Evolutionary conservation across 2,797 vertebrate genomes (phyloP).

Genomic region (Lacerta bilineata): DNA sequence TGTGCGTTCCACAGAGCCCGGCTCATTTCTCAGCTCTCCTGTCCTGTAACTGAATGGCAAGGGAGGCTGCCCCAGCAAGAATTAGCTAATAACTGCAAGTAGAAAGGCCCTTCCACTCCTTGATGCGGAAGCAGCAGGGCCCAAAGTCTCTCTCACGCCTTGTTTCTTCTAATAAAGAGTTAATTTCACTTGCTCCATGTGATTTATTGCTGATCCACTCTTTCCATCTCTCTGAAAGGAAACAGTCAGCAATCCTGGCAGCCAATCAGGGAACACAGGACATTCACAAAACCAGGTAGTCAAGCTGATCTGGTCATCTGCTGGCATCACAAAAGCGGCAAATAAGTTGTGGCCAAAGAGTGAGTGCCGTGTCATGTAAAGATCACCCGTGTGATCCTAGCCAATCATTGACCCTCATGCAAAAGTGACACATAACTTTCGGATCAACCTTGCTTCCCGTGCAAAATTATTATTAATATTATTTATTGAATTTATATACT

Average conservation of each 20-base stretch:
- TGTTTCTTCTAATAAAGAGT: no score
- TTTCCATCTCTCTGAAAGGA: not conserved
- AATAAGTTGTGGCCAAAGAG: not conserved
- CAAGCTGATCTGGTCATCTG: no score
- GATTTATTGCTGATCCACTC: accelerated
- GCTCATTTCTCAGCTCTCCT: not conserved
- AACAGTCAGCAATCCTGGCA: not conserved
- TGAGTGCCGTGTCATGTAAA: not conserved
- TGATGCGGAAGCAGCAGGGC: not conserved
- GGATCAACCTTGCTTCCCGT: not conserved
- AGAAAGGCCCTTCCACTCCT: not conserved
- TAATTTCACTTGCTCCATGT: no score
- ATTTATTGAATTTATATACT: no score
- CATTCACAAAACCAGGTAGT: not conserved
- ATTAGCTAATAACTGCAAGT: not conserved
- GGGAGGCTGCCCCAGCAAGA: not conserved
- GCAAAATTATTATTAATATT: no score
- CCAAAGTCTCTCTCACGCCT: not conserved
- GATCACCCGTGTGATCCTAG: not conserved
- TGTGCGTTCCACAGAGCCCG: no score
- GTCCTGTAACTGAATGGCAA: not conserved
- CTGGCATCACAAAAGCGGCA: not conserved
- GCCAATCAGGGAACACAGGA: not conserved
- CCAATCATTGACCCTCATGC: not conserved
- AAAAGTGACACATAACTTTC: not conserved